Conservation (phyloP, 2,797 vertebrate species). For the Lacerta agilis region DNA sequence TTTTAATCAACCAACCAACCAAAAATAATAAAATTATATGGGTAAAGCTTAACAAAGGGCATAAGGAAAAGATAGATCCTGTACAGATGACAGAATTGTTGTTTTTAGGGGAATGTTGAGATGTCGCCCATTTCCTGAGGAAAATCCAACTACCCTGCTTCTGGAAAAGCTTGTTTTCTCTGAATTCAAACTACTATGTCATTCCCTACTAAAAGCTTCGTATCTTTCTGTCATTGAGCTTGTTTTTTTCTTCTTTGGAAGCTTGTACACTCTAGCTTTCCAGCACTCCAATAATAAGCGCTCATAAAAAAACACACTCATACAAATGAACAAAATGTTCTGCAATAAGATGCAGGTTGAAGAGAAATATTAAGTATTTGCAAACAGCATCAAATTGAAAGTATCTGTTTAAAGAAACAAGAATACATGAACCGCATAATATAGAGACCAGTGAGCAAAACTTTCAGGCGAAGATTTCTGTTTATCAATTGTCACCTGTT, state of each 20-base stretch:
- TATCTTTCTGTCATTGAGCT: not conserved
- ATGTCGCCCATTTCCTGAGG: not conserved
- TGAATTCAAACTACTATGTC: not conserved
- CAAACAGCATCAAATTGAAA: constrained; percentile 30
- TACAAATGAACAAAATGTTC: not conserved
- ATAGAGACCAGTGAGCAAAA: not conserved
- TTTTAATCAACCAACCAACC: not conserved
- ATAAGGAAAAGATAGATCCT: not conserved
- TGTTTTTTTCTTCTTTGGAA: not conserved
- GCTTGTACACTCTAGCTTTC: not conserved
- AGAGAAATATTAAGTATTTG: not conserved
- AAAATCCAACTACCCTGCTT: not conserved
- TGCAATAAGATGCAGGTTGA: not conserved
- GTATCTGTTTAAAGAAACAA: constrained; percentile 5
- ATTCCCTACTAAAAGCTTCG: not conserved
- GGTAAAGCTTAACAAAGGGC: not conserved
- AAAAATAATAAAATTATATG: not conserved
- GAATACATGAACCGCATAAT: constrained; percentile 6
- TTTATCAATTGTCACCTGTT: constrained; percentile 16
- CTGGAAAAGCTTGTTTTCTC: not conserved
- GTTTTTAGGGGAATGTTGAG: not conserved
- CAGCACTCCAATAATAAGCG: not conserved
- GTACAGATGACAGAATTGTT: not conserved
- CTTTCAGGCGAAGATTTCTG: not conserved
- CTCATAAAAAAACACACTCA: constrained; percentile 1